phyloP scores from a whole-genome alignment of 2,113 vertebrate genomes.

The Thymallus thymallus region DNA sequence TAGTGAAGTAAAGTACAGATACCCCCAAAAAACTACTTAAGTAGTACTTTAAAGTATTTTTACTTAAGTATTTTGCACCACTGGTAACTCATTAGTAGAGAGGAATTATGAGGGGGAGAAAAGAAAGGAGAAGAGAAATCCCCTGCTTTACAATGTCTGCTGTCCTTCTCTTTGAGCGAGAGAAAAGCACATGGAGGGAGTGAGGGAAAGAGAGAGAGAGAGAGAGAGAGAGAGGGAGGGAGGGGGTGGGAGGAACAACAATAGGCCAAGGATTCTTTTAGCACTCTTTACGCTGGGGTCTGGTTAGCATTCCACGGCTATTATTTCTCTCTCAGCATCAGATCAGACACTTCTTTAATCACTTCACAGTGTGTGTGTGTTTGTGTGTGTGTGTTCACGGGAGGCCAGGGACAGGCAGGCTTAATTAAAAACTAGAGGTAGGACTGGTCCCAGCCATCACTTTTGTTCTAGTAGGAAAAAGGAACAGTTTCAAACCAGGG shows the following conservation, averaged over 20 bases:
- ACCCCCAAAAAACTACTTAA: too few species aligned
- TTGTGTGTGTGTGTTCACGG: conserved; percentile 59
- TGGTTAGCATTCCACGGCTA: conserved; percentile 94
- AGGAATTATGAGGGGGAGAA: conserved; percentile 16
- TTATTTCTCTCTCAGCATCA: conserved; percentile 93
- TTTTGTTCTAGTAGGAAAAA: conserved; percentile 89
- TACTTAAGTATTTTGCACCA: too few species aligned
- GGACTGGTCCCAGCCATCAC: conserved; percentile 72
- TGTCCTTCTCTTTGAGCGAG: conserved; percentile 46
- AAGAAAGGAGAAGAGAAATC: conserved; percentile 47
- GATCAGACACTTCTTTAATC: conserved; percentile 98
- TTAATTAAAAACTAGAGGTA: conserved; percentile 97
- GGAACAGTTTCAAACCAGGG: conserved; percentile 82
- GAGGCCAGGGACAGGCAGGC: conserved; percentile 81
- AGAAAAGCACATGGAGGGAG: conserved; percentile 79
- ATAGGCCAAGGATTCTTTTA: conserved; percentile 80
- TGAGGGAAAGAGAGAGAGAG: conserved; percentile 1
- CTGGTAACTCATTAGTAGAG: neutral
- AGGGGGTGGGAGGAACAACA: conserved; percentile 74
- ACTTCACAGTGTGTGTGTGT: conserved; percentile 92
- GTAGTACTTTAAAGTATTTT: too few species aligned
- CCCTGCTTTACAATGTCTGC: conserved; percentile 46
- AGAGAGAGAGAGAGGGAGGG: conserved; percentile 33
- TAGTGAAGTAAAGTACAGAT: too few species aligned
- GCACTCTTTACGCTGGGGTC: conserved; percentile 81